Conservation (phyloP, 2,888 invertebrate genomes). For the Pristionchus arcanus region DNA sequence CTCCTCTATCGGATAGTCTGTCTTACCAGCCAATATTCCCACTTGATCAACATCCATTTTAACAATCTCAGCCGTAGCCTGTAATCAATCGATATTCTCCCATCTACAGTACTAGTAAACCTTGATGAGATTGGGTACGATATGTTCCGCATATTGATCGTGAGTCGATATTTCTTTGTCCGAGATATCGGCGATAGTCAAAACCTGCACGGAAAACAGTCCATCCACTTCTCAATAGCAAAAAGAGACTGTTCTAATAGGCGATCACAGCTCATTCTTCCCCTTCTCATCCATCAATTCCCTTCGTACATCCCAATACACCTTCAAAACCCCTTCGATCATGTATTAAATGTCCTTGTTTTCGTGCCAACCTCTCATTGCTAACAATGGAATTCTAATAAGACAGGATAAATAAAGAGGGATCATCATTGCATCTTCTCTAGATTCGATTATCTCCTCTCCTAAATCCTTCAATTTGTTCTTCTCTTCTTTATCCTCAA, state of each 20-base stretch:
- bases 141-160: conserved; percentile 71
- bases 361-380: not conserved
- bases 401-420: not conserved
- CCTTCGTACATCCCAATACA: not conserved
- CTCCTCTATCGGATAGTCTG: too few relatives aligned
- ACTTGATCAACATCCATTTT: conserved; percentile 67
- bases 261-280: not conserved
- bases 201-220: conserved; percentile 58
- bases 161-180: conserved; percentile 70
- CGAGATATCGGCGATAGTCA: conserved; percentile 61
- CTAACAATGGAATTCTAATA: not conserved
- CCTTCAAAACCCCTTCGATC: not conserved
- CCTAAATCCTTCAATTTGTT: conserved; percentile 43
- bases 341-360: not conserved
- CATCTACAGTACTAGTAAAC: not conserved
- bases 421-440: conserved; percentile 29
- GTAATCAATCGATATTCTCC: conserved; percentile 13
- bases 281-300: not conserved
- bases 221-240: not conserved
- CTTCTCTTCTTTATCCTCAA: conserved; percentile 23
- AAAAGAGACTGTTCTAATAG: not conserved
- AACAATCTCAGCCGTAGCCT: conserved; percentile 65
- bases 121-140: conserved; percentile 69
- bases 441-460: conserved; percentile 28
- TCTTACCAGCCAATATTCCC: conserved; percentile 66